Conservation (phyloP, 2,797 vertebrate species). For the Amblyopsis hoosieri region DNA sequence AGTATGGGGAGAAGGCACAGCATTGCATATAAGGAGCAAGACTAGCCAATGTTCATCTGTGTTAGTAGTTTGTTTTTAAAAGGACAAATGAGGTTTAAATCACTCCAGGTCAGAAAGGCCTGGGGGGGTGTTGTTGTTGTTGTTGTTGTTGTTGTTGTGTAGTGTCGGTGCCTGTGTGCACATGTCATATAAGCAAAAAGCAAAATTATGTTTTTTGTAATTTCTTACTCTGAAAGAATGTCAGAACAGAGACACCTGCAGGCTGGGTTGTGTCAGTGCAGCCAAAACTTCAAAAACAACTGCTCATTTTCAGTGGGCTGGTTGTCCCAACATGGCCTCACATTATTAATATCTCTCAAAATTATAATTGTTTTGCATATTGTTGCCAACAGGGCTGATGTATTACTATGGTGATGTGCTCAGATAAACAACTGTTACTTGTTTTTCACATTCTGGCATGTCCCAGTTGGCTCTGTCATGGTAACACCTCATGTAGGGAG, state of each 20-base stretch:
- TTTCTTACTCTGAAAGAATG: neutral
- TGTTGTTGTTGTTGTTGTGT: neutral
- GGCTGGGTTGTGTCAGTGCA: neutral
- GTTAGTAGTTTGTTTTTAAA: too few species aligned
- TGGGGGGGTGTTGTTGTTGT: too few species aligned
- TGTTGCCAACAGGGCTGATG: neutral
- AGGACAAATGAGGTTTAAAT: too few species aligned
- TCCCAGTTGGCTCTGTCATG: neutral
- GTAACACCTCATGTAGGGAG: neutral
- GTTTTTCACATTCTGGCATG: neutral
- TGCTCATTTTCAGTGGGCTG: neutral
- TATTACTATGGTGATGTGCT: neutral
- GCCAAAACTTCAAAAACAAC: neutral
- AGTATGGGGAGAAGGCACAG: neutral
- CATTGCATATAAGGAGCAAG: too few species aligned
- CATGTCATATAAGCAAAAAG: neutral
- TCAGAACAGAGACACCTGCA: neutral
- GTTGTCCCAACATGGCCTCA: neutral
- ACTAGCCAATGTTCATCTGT: too few species aligned
- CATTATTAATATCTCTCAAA: neutral
- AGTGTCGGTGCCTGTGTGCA: constrained; percentile 4
- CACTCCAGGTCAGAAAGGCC: too few species aligned
- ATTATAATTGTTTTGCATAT: neutral
- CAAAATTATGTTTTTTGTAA: neutral
- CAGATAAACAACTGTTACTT: neutral